Conservation (phyloP, 2,797 vertebrate genomes). For the Caiman crocodilus region DNA sequence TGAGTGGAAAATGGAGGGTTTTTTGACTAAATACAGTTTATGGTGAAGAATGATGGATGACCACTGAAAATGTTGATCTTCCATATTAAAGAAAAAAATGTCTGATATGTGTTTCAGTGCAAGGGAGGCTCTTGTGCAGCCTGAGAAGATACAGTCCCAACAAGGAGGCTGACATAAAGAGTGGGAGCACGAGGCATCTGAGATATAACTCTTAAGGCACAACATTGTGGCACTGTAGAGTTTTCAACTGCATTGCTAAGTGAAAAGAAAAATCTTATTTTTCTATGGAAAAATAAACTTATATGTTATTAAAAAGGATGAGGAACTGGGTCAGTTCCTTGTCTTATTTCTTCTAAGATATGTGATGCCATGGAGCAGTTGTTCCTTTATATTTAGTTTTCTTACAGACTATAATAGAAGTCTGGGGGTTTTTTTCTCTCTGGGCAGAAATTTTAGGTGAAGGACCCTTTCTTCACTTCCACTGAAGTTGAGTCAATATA, state of each 20-base stretch:
- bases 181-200: background rate
- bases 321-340: slow-evolving; percentile 64
- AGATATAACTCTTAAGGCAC: background rate
- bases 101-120: too few species aligned
- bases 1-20: slow-evolving; percentile 46
- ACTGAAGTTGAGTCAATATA: too few species aligned
- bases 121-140: too few species aligned
- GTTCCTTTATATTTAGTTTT: slow-evolving; percentile 58
- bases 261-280: background rate
- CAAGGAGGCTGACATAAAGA: background rate
- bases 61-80: too few species aligned
- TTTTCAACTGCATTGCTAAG: slow-evolving; percentile 63
- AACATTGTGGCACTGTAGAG: slow-evolving; percentile 18
- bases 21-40: background rate
- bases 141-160: too few species aligned
- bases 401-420: slow-evolving; percentile 23
- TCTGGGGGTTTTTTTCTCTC: slow-evolving; percentile 4
- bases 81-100: too few species aligned
- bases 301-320: background rate
- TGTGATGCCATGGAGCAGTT: slow-evolving; percentile 45
- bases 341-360: slow-evolving; percentile 21
- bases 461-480: background rate
- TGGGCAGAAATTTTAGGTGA: background rate
- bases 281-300: background rate
- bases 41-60: background rate